Conservation (phyloP, 2,888 invertebrate genomes). For the Oxystoma pomonae region DNA sequence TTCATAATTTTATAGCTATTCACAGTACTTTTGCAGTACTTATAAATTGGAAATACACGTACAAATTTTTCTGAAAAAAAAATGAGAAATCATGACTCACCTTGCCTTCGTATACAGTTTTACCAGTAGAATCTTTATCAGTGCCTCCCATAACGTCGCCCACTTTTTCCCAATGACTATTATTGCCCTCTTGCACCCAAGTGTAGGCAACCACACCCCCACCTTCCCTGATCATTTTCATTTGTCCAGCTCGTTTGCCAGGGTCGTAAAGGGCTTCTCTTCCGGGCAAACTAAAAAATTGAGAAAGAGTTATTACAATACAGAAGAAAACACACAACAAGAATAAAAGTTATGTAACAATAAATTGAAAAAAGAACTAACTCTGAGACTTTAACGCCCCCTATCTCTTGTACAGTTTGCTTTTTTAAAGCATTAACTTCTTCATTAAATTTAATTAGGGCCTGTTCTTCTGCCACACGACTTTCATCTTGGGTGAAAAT, state of each 20-base stretch:
- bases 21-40: too few relatives aligned
- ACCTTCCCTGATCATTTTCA: conserved; percentile 75
- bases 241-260: conserved; percentile 79
- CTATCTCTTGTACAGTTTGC: conserved; percentile 67
- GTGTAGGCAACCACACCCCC: conserved; percentile 73
- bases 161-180: conserved; percentile 70
- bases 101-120: conserved; percentile 79
- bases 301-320: conserved; percentile 7
- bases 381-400: conserved; percentile 83
- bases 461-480: conserved; percentile 63
- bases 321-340: too few relatives aligned
- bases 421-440: conserved; percentile 63
- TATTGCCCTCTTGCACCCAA: conserved; percentile 63
- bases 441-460: conserved; percentile 64
- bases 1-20: too few relatives aligned
- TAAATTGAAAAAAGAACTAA: conserved; percentile 38
- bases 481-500: conserved; percentile 74
- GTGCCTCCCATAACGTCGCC: conserved; percentile 85
- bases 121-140: conserved; percentile 61
- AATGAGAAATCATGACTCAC: too few relatives aligned
- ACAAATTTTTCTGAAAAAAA: too few relatives aligned
- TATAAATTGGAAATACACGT: too few relatives aligned
- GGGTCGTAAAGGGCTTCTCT: conserved; percentile 70
- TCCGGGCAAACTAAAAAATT: conserved; percentile 67
- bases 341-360: not conserved